A percentile compares a stretch with the other conserved stretches of the same genome.
Evolutionary conservation across 2,888 invertebrate species (phyloP).

Genomic region (Gastracanthus pulcherrimus): DNA sequence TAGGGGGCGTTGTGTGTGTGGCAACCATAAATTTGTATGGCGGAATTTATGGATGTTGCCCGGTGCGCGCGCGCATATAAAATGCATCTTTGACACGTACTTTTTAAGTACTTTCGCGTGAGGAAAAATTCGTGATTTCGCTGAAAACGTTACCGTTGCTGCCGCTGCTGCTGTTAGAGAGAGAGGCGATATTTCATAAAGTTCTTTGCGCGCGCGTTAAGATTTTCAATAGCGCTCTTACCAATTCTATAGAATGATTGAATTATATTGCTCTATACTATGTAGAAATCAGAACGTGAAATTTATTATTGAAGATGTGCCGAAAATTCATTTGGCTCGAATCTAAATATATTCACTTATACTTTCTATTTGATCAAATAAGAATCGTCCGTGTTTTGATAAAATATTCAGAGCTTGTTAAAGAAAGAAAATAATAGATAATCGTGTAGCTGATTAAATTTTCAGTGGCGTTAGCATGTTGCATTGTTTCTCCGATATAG

Average conservation of each 20-base stretch:
- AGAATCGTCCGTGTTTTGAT: no score
- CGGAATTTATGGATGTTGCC: slow-evolving; percentile 38
- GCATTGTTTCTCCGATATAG: no score
- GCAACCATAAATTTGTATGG: slow-evolving; percentile 35
- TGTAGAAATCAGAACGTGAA: no score
- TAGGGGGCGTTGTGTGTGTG: background rate
- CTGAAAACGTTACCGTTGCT: slow-evolving; percentile 6
- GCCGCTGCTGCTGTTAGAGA: no score
- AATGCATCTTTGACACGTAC: slow-evolving; percentile 39
- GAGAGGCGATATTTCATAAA: slow-evolving; percentile 1
- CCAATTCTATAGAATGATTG: background rate
- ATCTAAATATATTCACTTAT: no score
- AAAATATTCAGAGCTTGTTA: no score
- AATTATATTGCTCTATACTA: background rate
- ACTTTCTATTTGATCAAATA: no score
- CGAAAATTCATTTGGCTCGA: no score
- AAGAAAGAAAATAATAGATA: no score
- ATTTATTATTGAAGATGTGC: no score
- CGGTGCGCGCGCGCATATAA: slow-evolving; percentile 34
- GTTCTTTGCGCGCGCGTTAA: background rate
- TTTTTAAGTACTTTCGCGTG: slow-evolving; percentile 33
- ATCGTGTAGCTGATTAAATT: no score
- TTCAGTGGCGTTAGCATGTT: no score
- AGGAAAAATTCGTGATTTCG: slow-evolving; percentile 19
- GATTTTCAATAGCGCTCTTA: slow-evolving; percentile 9